Base-by-base conservation (phyloP, 2,797 vertebrate species). In the Ataeniobius toweri region DNA sequence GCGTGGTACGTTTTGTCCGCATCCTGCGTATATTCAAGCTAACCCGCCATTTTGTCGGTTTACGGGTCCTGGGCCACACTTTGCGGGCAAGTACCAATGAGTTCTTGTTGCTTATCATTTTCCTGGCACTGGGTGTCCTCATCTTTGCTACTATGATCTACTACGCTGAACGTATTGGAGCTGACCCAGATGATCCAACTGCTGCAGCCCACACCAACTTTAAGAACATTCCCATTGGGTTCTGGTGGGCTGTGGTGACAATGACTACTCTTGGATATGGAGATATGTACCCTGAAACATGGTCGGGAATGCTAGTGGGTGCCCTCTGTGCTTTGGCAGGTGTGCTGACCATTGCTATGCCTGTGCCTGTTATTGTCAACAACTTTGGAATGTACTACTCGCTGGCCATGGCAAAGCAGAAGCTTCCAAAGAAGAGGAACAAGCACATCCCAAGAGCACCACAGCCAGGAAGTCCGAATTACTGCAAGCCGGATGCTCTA, bases 361-460 rank as follows among this genome's bases (percentile, higher is more conserved):
- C 98, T 22, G 98, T 99, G 93, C 98, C 98, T 8, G 98, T 99
- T 95, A 99, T 99, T 85, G 98, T 99, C 94, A 99, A 99, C 97
- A 99, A 99, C 96, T 99, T 99, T 39, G 98, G 98, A 94, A 99
- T 99, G 98, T 99, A 99, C 95, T 99, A 99, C 96, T 99, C 98
- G 82, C 95, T 99, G 96, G 98, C 98, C 91, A 99, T 99, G 98
- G 98, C 98, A 94, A 99, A 99, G 95, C 98, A 99, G 96, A 99
- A 99, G 96, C 96, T 99, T 94, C 98, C 98, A 94, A 99, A 99
- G 97, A 99, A 99, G 96, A 99, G 98, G 96, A 99, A 99, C 96
- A 99, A 99, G 96, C 98, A 99, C 96, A 99, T 99, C 94, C 98
- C 98, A 0, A 95, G 98, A 87, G 97, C 98, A 10, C 98, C 98